Base-by-base conservation (phyloP, 30 jellyfish, hydroid and myxozoan genomes). In the Pseudorhiza aurosa region DNA sequence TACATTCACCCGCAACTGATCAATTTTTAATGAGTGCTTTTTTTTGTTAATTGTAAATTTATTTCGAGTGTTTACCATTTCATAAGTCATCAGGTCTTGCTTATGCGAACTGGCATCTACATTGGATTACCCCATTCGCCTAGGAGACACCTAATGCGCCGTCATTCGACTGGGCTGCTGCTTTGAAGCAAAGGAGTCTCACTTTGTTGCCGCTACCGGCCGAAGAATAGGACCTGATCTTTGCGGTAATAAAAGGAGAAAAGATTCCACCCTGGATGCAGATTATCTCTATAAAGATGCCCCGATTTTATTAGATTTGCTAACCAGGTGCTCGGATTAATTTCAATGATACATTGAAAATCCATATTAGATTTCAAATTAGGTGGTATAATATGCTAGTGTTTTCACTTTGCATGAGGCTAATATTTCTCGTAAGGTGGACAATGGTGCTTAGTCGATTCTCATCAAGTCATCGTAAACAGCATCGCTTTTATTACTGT, bases 311-410 rank as follows among this genome's bases (percentile, higher is more conserved):
- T 72, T 50, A 33, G 75, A 35, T 49, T 56, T 72, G 43, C 71
- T 22, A 30, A 75, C 75, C 86, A 72, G 86, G 86, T 72, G 86
- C 59, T 27, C 31, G 43, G 63, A 53, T 36, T 57, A 49, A 32
- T 72, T 51, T 72, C 75, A 72, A 72, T 46, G 86, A 72, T 72
- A 72, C 75, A 30, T 72, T 72, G 44, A 51, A 72, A 72, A 33
- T 35, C 50, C 44, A 46, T 43, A 72, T 72, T 53, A 29, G 75
- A 72, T 33, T 24, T 33, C 32, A 43, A 70, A 70, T 55, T 70
- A 28, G 60, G 42, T 45, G 27, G 68, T 18, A 70, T 45, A 47
- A 46, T 68, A 36, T 37, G 51, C 83, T 58, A 55, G 71, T 70
- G 71, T 45, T 64, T 28, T 70, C 39, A 28, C 83, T 21, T 47